Evolutionary conservation across 2,888 invertebrate species (phyloP), one percentile per base, ranked within the genome.

Genomic region (Dexiosoma caninum): DNA sequence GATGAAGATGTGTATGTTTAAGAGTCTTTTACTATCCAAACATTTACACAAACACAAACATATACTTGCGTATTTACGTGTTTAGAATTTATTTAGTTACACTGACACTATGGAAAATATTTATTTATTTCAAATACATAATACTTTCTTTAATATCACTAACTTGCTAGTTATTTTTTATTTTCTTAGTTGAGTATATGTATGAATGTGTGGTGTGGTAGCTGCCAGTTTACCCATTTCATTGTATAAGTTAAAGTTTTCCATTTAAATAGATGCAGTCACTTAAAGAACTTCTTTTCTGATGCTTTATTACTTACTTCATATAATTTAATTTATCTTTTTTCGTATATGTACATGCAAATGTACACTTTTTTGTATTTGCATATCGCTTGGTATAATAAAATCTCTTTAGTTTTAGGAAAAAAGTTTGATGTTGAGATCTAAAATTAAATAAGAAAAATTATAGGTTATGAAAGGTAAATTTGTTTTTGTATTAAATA

Each of bases 51-150:
- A 10, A 12, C 7, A 66, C 37, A 14, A 21, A 49, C 19, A 27
- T n/a, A 27, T 12, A 16, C 19, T 2, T 27, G 9, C 6, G 4
- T n/a, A 53, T n/a, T n/a, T 21, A 60, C 71, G 42, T 62, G 71
- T 44, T 42, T 72, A 21, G 71, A 72, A 72, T 72, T 72, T 72
- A 60, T 71, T 40, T 60, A 30, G 40, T 51, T 32, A 51, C 49
- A 71, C 71, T 49, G 55, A 70, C 37, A 71, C 51, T 51, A 30
- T 51, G 14, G 40, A 42, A 70, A 64, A 53, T 14, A 78, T 78
- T 51, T 62, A 64, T 66, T 70, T 71, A 59, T n/a, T 42, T 44
- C 6, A 5, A 27, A 27, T 46, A 64, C 16, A 64, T 49, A 35
- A n/a, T 71, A 21, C 51, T 46, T 57, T 46, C 16, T 46, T 14